These are phyloP conservation scores for Calameuta pallipes DNA, from an alignment of 2,888 invertebrate species.

Conservation along the genomic window DNA sequence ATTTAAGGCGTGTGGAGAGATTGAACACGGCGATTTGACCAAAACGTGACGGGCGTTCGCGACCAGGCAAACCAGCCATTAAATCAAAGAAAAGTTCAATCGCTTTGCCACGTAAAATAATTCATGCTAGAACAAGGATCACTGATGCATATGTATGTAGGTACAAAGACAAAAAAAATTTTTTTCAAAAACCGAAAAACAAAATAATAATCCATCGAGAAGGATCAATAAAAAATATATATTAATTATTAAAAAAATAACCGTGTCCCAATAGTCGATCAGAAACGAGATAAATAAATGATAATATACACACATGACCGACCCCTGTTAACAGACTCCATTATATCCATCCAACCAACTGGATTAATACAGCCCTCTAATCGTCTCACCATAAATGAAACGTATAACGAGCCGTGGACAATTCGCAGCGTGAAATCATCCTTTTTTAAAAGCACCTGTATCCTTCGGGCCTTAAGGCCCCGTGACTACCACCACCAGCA, in stretches of 20 bases:
- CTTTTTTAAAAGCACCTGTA: conserved; percentile 36
- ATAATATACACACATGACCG: background rate
- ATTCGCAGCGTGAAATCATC: conserved; percentile 60
- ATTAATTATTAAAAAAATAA: no score
- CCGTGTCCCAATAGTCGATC: background rate
- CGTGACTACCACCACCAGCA: background rate
- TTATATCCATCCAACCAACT: background rate
- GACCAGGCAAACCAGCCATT: background rate
- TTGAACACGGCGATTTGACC: background rate
- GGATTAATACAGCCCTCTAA: background rate
- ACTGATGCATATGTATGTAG: no score
- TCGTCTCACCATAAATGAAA: conserved; percentile 5
- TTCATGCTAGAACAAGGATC: background rate
- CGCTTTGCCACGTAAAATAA: background rate
- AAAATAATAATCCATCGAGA: no score
- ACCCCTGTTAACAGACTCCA: background rate
- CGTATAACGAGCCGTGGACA: conserved; percentile 53
- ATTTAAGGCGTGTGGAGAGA: background rate
- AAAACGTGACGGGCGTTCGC: background rate
- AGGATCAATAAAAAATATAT: no score
- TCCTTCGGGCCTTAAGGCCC: background rate
- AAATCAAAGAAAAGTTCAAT: background rate
- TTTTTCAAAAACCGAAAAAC: background rate
- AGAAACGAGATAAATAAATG: background rate
- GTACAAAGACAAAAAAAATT: background rate